Conservation (phyloP, 2,888 invertebrate species). For the Calameuta idolon region DNA sequence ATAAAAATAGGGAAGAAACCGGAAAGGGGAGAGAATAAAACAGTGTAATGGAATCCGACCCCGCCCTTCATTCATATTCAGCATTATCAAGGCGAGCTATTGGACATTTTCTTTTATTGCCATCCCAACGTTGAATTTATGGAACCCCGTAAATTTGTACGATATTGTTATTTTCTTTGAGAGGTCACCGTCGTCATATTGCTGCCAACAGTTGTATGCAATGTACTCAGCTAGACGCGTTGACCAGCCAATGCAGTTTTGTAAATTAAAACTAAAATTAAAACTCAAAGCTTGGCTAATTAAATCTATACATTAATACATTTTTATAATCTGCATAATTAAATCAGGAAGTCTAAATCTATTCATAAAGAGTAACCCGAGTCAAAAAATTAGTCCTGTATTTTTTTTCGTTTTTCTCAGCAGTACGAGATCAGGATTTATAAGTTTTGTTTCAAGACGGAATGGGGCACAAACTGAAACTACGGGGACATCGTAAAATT, state of each 20-base stretch:
- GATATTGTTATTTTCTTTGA: conserved; percentile 20
- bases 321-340: not conserved
- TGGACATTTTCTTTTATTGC: conserved; percentile 27
- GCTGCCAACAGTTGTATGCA: not conserved
- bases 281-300: not conserved
- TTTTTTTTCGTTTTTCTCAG: not conserved
- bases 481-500: too few species aligned
- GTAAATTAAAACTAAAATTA: not conserved
- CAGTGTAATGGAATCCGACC: conserved; percentile 25
- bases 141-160: conserved; percentile 20
- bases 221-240: not conserved
- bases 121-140: conserved; percentile 19
- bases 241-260: not conserved
- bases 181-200: not conserved
- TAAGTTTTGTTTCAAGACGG: too few species aligned
- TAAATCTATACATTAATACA: not conserved
- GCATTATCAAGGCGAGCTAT: conserved; percentile 24
- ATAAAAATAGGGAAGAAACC: conserved; percentile 8
- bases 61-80: conserved; percentile 26
- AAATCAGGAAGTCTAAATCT: not conserved
- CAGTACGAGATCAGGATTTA: not conserved
- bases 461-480: too few species aligned
- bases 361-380: not conserved
- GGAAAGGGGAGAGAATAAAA: conserved; percentile 17
- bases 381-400: not conserved